Evolutionary conservation across 2,888 invertebrate genomes (phyloP), one percentile per base, ranked within the genome.

Genomic region (Tanypteryx hageni): DNA sequence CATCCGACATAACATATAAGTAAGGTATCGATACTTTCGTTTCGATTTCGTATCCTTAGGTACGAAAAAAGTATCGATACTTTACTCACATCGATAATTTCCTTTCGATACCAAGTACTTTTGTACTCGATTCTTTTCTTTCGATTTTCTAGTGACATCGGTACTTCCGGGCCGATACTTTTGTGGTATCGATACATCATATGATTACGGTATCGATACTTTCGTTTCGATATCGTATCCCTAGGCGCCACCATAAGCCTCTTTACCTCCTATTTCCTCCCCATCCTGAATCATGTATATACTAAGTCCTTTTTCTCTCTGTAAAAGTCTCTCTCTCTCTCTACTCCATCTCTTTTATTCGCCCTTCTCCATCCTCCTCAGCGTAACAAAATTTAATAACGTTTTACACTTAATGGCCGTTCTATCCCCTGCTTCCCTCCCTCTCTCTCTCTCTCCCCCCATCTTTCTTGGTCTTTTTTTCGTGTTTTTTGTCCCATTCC

Each of bases 201-300:
- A n/a, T n/a, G n/a, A n/a, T n/a, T n/a, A n/a, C n/a, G n/a, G n/a
- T n/a, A n/a, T n/a, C n/a, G n/a, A n/a, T n/a, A n/a, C n/a, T n/a
- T n/a, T n/a, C n/a, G n/a, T n/a, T n/a, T n/a, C n/a, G n/a, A n/a
- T n/a, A n/a, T n/a, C n/a, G n/a, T n/a, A n/a, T n/a, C n/a, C n/a
- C n/a, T n/a, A n/a, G n/a, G n/a, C n/a, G n/a, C 64, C 92, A 64
- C n/a, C 44, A 91, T 44, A 91, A 76, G 22, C 59, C 92, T 44
- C 64, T 61, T 91, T 44, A 68, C 61, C 64, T 91, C 91, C 91
- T 61, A 27, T 68, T 27, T 68, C 27, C 8, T 84, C 84, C n/a
- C 13, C 85, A 0, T 27, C 22, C 27, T 76, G 44, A 5, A 3
- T 44, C 44, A 44, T 44, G 85, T 57, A 14, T 10, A 58, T 18